Evolutionary conservation across 2,888 invertebrate species (phyloP), one percentile per base, ranked within the genome.

Genomic region (Heteropelma amictum): DNA sequence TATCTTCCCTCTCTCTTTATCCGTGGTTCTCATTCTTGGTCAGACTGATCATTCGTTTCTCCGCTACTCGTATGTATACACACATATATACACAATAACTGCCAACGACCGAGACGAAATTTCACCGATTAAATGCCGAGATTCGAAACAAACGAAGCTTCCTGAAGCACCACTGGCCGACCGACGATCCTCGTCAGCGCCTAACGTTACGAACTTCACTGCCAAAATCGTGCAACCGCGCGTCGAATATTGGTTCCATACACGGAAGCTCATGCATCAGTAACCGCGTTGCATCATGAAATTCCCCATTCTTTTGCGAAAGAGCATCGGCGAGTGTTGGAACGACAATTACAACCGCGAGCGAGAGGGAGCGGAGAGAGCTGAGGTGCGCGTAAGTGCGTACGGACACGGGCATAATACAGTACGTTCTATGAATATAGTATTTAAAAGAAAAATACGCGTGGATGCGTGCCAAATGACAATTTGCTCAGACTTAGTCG

Each of bases 401-500:
- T 40, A 40, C 51, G 51, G 17, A 40, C 61, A 51, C 60, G 60
- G 14, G 6, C 33, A 38, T 53, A 23, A 40, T 58, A 53, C 17
- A 26, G 45, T 64, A 70, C 61, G 54, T 54, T 65, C 35, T 64
- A 56, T 49, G 19, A 58, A 68, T 63, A 54, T 56, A 63, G 54
- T 19, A 51, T 65, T 30, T 17, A 67, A 35, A 54, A 14, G 21
- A 30, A 63, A 68, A 58, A 56, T 47, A 75, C 68, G 80, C 71
- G 81, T 81, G 84, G 81, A 83, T 84, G 83, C 82, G 84, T 85
- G 85, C 84, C 85, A 86, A 85, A 81, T 83, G 87, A 87, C 83
- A 85, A 87, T 85, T 87, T 87, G 87, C 87, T 87, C 87, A 87
- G 84, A 84, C 83, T 82, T 84, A 84, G 83, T 79, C 83, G 84